Percentiles rank a stretch among this genome's conserved stretches.
These are phyloP conservation scores for Gymnopithys bicolor DNA, from an alignment of 2,797 vertebrate species.

Conservation along the genomic window DNA sequence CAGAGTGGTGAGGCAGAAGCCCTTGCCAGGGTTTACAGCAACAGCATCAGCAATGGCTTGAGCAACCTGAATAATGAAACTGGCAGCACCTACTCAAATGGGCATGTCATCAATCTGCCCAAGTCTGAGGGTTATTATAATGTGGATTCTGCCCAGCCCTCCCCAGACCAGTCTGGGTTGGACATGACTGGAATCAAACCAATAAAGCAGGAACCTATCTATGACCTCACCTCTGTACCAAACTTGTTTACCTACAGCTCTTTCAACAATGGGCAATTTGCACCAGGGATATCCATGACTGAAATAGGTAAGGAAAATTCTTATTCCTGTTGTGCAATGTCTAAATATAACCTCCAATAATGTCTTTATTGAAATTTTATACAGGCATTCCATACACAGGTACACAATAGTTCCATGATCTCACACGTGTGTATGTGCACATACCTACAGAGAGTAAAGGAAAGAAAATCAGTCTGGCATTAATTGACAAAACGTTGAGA, in stretches of 20 bases:
- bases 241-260: conserved; percentile 97
- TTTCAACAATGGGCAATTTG: conserved; percentile 94
- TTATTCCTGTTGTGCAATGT: neutral
- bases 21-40: conserved; percentile 92
- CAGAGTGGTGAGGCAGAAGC: conserved; percentile 94
- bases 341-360: neutral
- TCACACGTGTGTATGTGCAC: neutral
- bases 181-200: conserved; percentile 99
- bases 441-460: neutral
- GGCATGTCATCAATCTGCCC: conserved; percentile 94
- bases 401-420: neutral
- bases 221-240: conserved; percentile 96
- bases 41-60: conserved; percentile 91
- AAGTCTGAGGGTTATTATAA: conserved; percentile 93
- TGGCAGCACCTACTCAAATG: conserved; percentile 90
- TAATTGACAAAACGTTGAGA: neutral
- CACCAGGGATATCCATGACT: conserved; percentile 91
- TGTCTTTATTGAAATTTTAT: neutral
- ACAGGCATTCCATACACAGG: neutral
- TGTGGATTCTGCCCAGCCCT: conserved; percentile 95
- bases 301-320: conserved; percentile 89
- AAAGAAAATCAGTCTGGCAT: neutral
- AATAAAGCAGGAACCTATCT: conserved; percentile 99
- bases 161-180: conserved; percentile 97
- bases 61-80: conserved; percentile 90